Percentiles rank a stretch among this genome's conserved stretches.
phyloP scores from a whole-genome alignment of 2,888 invertebrate species.

The Alloscopus bannaensis region DNA sequence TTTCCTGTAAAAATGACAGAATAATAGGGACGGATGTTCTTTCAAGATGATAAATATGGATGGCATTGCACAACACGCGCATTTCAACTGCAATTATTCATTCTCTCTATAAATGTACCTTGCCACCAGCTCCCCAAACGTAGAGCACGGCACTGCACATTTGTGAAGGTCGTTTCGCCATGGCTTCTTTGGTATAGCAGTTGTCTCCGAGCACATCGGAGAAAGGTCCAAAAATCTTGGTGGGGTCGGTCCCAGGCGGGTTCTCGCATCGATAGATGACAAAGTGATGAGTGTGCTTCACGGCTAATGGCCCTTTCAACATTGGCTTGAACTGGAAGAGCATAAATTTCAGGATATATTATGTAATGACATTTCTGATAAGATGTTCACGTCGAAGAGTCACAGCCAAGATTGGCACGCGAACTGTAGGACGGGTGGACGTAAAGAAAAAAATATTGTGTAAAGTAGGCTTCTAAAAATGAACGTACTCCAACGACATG shows the following conservation, averaged over 20 bases:
- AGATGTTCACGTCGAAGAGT: too few relatives aligned
- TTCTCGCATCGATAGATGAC: slow-evolving; percentile 86
- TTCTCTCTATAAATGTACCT: slow-evolving; percentile 32
- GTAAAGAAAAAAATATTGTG: too few relatives aligned
- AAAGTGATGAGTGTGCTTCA: slow-evolving; percentile 83
- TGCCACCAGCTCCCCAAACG: slow-evolving; percentile 68
- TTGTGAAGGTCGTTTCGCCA: slow-evolving; percentile 60
- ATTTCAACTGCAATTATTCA: background rate
- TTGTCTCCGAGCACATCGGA: slow-evolving; percentile 51
- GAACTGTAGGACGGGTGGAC: too few relatives aligned
- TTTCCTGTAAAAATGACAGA: slow-evolving; percentile 79
- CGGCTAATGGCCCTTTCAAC: slow-evolving; percentile 75
- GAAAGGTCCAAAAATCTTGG: slow-evolving; percentile 61
- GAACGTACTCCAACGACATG: slow-evolving; percentile 84
- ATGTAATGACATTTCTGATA: too few relatives aligned
- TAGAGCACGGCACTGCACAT: slow-evolving; percentile 52
- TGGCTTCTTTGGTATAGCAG: slow-evolving; percentile 63
- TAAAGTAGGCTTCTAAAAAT: background rate
- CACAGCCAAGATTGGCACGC: too few relatives aligned
- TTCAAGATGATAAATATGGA: too few relatives aligned
- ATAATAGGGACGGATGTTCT: background rate
- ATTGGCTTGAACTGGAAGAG: slow-evolving; percentile 77
- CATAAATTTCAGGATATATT: too few relatives aligned
- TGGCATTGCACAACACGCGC: too few relatives aligned
- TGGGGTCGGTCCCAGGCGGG: slow-evolving; percentile 63